A percentile compares a stretch with the other conserved stretches of the same genome.
Conservation (phyloP, 2,113 vertebrate species). For the Festucalex cinctus region DNA sequence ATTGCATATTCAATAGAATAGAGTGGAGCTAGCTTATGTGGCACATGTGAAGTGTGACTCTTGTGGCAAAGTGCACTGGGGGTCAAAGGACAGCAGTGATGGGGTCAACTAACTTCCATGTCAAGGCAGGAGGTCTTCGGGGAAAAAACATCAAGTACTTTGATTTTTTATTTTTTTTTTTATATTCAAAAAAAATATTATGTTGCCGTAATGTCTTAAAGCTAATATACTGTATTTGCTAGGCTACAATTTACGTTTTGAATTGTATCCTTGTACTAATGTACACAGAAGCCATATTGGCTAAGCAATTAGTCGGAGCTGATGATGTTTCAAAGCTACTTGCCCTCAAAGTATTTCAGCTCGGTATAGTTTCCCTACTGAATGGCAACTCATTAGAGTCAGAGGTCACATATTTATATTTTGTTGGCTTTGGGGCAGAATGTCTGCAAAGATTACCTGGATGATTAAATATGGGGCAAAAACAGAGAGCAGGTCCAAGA, state of each 20-base stretch:
- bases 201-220: not conserved
- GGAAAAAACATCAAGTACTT: not conserved
- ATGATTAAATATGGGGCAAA: not conserved
- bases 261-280: not conserved
- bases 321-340: not conserved
- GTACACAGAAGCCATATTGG: not conserved
- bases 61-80: constrained; percentile 3
- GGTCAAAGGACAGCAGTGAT: constrained; percentile 26
- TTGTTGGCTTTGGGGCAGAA: not conserved
- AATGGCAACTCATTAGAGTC: not conserved
- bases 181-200: not conserved
- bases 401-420: not conserved
- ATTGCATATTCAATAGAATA: not conserved
- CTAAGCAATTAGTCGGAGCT: not conserved
- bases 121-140: constrained; percentile 11
- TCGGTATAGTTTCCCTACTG: not conserved
- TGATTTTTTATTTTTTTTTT: too few species aligned
- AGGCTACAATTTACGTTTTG: not conserved
- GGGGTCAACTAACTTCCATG: constrained; percentile 14
- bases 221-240: not conserved
- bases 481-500: not conserved
- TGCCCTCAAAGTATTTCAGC: not conserved
- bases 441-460: constrained; percentile 1
- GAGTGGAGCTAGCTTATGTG: not conserved
- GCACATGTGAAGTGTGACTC: constrained; percentile 5